Percentiles rank a stretch among this genome's conserved stretches.
Conservation (phyloP, 1,140 invertebrate species). For the Camponotus pennsylvanicus region DNA sequence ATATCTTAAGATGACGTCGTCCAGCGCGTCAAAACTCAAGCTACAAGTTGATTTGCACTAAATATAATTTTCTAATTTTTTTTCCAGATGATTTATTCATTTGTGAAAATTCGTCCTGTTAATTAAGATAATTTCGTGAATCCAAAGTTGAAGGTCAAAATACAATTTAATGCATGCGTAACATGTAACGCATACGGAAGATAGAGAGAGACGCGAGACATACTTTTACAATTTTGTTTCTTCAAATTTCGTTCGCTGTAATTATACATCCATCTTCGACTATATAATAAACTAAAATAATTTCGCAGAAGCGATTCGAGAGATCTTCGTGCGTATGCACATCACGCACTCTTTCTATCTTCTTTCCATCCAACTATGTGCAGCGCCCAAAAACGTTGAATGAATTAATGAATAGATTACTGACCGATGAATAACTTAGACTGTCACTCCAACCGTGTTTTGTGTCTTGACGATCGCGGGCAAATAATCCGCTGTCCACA, state of each 20-base stretch:
- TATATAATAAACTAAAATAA: neutral
- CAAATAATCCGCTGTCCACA: slow-evolving; percentile 70
- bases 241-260: neutral
- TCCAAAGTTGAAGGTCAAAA: neutral
- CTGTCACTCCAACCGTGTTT: slow-evolving; percentile 68
- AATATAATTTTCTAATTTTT: neutral
- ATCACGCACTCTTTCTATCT: neutral
- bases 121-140: neutral
- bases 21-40: slow-evolving; percentile 8
- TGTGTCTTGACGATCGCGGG: slow-evolving; percentile 64
- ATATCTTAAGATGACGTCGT: neutral
- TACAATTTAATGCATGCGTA: neutral
- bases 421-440: slow-evolving; percentile 31
- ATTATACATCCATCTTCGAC: neutral
- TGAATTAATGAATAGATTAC: slow-evolving; percentile 25
- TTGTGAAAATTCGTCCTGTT: neutral
- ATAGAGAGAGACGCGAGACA: neutral
- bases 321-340: neutral
- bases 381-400: neutral
- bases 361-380: neutral
- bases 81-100: neutral
- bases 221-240: neutral
- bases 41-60: neutral
- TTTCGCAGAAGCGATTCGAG: neutral
- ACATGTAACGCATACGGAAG: neutral